Percentiles rank a stretch among this genome's conserved stretches.
These are phyloP conservation scores for Spodoptera picta DNA, from an alignment of 2,888 invertebrate genomes.

Conservation along the genomic window DNA sequence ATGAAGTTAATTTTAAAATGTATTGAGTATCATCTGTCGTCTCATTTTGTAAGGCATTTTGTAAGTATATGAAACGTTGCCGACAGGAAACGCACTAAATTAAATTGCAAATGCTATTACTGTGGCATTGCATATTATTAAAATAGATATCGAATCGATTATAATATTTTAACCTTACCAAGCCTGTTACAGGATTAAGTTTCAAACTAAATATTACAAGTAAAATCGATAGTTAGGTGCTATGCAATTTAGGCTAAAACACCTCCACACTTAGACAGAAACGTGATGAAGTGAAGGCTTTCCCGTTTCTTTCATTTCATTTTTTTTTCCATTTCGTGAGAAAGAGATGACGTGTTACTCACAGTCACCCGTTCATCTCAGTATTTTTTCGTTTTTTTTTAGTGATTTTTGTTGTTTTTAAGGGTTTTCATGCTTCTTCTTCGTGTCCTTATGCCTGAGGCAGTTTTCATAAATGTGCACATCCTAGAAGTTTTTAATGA, in stretches of 20 bases:
- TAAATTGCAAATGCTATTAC: not conserved
- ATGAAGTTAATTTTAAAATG: slow-evolving; percentile 49
- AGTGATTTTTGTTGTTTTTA: slow-evolving; percentile 5
- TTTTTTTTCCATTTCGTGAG: slow-evolving; percentile 14
- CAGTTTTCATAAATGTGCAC: not conserved
- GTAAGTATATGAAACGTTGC: slow-evolving; percentile 22
- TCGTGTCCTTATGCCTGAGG: not conserved
- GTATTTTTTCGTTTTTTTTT: slow-evolving; percentile 7
- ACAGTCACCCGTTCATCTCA: slow-evolving; percentile 3
- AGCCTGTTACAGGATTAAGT: too few species aligned
- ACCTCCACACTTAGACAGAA: slow-evolving; percentile 2
- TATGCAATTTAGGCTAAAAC: not conserved
- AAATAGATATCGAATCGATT: not conserved
- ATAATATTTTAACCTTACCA: not conserved
- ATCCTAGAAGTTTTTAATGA: too few species aligned
- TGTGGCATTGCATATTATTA: slow-evolving; percentile 14
- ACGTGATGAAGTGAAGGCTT: not conserved
- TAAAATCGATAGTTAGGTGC: too few species aligned
- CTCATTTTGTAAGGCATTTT: slow-evolving; percentile 18
- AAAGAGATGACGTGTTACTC: slow-evolving; percentile 8
- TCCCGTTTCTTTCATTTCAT: slow-evolving; percentile 5
- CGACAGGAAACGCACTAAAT: slow-evolving; percentile 36
- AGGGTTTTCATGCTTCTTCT: slow-evolving; percentile 12
- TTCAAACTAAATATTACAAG: too few species aligned
- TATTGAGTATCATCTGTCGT: slow-evolving; percentile 33